A percentile compares a stretch with the other conserved stretches of the same genome.
Evolutionary conservation across 2,113 vertebrate genomes (phyloP).

Genomic region (Corythornis cristatus): DNA sequence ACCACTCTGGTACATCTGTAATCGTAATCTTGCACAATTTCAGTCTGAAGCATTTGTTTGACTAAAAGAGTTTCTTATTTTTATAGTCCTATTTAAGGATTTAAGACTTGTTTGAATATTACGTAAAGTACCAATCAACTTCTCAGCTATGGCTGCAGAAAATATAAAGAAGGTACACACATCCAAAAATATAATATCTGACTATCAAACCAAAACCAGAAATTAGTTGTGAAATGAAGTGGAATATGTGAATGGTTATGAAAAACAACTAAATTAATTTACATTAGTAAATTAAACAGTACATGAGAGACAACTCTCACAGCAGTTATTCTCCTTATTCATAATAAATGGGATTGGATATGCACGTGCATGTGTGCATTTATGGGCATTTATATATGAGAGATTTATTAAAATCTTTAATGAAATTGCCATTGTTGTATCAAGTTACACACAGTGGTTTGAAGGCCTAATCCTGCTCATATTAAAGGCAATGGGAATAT

Average conservation of each 20-base stretch:
- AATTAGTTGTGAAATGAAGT: conserved; percentile 61
- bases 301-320: conserved; percentile 35
- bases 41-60: not conserved
- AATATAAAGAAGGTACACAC: not conserved
- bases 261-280: conserved; percentile 63
- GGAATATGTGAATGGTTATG: conserved; percentile 26
- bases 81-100: not conserved
- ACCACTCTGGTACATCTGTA: not conserved
- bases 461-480: not conserved
- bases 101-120: not conserved
- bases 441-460: not conserved
- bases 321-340: conserved; percentile 27
- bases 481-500: not conserved
- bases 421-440: not conserved
- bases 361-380: conserved; percentile 34
- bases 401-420: conserved; percentile 54
- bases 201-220: conserved; percentile 15
- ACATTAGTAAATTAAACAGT: conserved; percentile 18
- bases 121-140: not conserved
- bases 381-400: conserved; percentile 9
- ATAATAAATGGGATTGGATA: conserved; percentile 53
- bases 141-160: not conserved
- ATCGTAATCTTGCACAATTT: not conserved
- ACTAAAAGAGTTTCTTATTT: not conserved
- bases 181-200: conserved; percentile 21